Conservation (phyloP, 1,140 invertebrate species). For the Aphaenogaster floridana region DNA sequence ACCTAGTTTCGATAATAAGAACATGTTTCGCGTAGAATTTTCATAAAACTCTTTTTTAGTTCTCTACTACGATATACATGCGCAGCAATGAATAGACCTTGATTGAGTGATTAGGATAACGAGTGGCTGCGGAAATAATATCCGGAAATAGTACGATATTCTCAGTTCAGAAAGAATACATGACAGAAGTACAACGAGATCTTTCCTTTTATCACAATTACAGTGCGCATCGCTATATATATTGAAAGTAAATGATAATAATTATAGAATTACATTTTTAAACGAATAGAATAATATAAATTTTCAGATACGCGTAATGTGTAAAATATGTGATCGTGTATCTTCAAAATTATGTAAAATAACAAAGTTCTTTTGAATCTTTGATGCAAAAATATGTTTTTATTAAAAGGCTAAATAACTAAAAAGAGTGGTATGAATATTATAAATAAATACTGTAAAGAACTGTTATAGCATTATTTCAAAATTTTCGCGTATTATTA, state of each 20-base stretch:
- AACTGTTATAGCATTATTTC: background rate
- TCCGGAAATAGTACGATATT: background rate
- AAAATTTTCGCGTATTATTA: background rate
- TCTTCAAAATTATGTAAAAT: background rate
- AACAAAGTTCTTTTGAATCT: background rate
- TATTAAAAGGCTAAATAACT: background rate
- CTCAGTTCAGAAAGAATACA: background rate
- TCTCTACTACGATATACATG: background rate
- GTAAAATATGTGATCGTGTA: background rate
- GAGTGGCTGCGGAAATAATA: background rate
- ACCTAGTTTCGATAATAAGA: constrained; percentile 46
- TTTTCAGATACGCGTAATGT: background rate
- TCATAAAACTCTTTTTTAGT: constrained; percentile 21
- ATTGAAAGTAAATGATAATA: background rate
- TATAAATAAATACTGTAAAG: background rate
- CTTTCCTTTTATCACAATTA: background rate
- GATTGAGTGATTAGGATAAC: constrained; percentile 45
- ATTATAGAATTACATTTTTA: background rate
- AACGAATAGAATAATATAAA: background rate
- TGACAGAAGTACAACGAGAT: background rate
- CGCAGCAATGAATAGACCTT: constrained; percentile 32
- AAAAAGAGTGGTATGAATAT: background rate
- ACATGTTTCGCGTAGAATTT: constrained; percentile 14
- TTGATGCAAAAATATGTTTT: background rate
- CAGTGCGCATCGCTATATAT: background rate